These are phyloP conservation scores for Tichodroma muraria DNA, from an alignment of 2,113 vertebrate species.

Conservation along the genomic window DNA sequence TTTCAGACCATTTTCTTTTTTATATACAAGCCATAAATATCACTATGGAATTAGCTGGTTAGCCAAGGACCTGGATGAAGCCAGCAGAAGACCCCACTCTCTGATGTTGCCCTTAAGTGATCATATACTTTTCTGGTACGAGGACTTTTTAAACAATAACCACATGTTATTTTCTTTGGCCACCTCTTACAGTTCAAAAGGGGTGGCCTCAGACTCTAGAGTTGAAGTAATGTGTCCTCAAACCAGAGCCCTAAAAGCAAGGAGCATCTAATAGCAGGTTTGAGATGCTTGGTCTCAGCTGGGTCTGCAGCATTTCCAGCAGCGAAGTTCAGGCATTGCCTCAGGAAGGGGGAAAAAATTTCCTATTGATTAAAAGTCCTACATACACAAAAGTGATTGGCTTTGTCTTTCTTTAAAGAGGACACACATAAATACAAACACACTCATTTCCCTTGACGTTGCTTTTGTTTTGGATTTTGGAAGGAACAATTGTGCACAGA, in stretches of 20 bases:
- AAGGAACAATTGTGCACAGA: fast-evolving
- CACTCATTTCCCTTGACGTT: neutral
- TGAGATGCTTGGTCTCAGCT: conserved; percentile 14
- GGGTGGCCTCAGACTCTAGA: neutral
- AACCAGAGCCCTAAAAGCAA: neutral
- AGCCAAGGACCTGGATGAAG: conserved; percentile 25
- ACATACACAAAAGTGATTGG: neutral
- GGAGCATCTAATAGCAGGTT: conserved; percentile 54
- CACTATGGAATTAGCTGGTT: conserved; percentile 30
- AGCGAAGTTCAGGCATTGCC: neutral
- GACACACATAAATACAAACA: neutral
- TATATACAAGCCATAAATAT: conserved; percentile 55
- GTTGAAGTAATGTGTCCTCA: neutral
- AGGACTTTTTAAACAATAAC: conserved; percentile 29
- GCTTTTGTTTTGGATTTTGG: neutral
- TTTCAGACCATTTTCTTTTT: conserved; percentile 37
- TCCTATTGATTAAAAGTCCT: neutral
- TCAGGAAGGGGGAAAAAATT: neutral
- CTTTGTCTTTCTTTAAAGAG: neutral
- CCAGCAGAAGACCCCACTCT: conserved; percentile 20
- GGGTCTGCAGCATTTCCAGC: neutral
- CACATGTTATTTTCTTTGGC: conserved; percentile 42
- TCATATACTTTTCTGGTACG: neutral
- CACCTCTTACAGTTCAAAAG: neutral
- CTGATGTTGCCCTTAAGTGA: conserved; percentile 25